Base-by-base conservation (phyloP, 2,113 vertebrate genomes). In the Labrus mixtus region DNA sequence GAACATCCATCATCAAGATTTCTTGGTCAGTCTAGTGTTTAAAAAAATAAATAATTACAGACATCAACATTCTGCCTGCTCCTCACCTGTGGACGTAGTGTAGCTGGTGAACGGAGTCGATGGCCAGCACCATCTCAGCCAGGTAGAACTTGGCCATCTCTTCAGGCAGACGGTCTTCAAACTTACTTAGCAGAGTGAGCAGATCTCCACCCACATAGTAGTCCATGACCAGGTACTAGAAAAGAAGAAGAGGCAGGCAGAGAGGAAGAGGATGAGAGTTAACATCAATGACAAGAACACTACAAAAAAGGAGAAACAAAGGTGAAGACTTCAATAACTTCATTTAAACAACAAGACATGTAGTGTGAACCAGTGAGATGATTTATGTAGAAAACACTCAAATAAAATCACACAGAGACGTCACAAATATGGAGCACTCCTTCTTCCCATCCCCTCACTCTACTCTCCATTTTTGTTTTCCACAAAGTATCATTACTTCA, bases 101-200 rank as follows among this genome's bases (percentile, higher is more conserved):
- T 15, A 99, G 93, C 82, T 98, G 97, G 93, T 99, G 98, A 72
- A 99, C 97, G 0, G 98, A 99, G 93, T 99, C 97, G 7, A 99
- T 97, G 37, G 98, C 97, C 91, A 99, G 93, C 75, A 99, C 98
- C 98, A 99, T 99, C 89, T 99, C 98, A 36, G 97, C 97, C 93
- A 99, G 91, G 94, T 99, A 99, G 93, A 99, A 99, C 37, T 95
- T 96, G 83, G 98, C 97, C 98, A 99, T 99, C 25, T 99, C 98
- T 90, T 99, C 98, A 6, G 98, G 98, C 45, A 99, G 91, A 54
- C 98, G 94, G 83, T 99, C 98, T 90, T 99, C 98, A 92, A 99
- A 99, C 90, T 99, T 99, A 92, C 98, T 99, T 80, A 99, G 97
- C 89, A 99, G 92, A 0, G 98, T 99, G 82, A 99, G 95, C 81